These are phyloP conservation scores for Acronicta aceris DNA, from an alignment of 2,888 invertebrate species.

Conservation along the genomic window DNA sequence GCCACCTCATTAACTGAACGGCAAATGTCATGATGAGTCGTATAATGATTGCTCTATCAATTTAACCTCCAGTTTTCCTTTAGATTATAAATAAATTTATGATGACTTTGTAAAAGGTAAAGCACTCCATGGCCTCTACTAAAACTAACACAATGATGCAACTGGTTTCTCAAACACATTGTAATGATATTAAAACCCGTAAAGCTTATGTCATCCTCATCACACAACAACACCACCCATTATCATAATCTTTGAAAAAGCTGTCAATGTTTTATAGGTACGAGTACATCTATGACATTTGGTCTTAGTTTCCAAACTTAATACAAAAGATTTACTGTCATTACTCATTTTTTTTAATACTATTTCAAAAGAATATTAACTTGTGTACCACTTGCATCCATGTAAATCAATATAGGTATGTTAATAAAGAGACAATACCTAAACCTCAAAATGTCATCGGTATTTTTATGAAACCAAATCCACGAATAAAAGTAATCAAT, in stretches of 20 bases:
- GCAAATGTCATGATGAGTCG: conserved; percentile 16
- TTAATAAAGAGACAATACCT: too few relatives aligned
- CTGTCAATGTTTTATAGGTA: not conserved
- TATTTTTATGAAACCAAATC: not conserved
- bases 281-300: too few relatives aligned
- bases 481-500: not conserved
- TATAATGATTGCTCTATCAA: conserved; percentile 13
- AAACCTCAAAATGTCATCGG: too few relatives aligned
- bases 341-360: too few relatives aligned
- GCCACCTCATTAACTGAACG: conserved; percentile 20
- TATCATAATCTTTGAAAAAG: conserved; percentile 12
- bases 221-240: conserved; percentile 37
- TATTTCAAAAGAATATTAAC: too few relatives aligned
- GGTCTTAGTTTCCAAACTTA: too few relatives aligned
- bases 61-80: conserved; percentile 27
- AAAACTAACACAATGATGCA: conserved; percentile 30
- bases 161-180: conserved; percentile 29
- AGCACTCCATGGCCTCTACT: not conserved
- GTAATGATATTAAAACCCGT: conserved; percentile 15
- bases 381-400: too few relatives aligned
- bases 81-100: not conserved
- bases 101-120: not conserved
- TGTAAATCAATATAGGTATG: too few relatives aligned
- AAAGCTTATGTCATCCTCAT: conserved; percentile 44
- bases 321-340: too few relatives aligned